Evolutionary conservation across 1,140 invertebrate genomes (phyloP), one percentile per base, ranked within the genome.

Genomic region (Teleopsis dalmanni): DNA sequence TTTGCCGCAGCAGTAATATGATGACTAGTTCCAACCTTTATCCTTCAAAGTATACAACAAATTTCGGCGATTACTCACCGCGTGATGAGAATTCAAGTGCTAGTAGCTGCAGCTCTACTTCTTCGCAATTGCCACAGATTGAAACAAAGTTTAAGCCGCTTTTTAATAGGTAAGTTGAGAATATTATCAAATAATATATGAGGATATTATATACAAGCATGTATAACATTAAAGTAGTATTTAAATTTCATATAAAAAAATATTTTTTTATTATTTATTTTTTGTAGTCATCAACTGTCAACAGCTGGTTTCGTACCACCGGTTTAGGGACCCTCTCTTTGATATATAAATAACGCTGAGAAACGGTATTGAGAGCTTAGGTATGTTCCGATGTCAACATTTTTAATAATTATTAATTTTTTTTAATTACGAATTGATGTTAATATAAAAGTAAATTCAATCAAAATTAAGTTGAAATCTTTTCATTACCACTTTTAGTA

Each of bases 131-230:
- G 22, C 64, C 56, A 13, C 45, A 53, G 4, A 51, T 52, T 13
- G 59, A 61, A 51, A 26, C 45, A 53, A 29, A 50, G 16, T 91
- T 90, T 65, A 89, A 89, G 71, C 87, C 87, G 42, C 87, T 90
- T 71, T 91, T 88, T 69, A 91, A 90, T 76, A 88, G 85, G 87
- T 51, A 18, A 47, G 49, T 46, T 19, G 19, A 3, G 35, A 10
- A 14, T 4, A 3, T 10, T n/a, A 14, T 6, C 2, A 13, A 13
- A 23, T 23, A 10, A 13, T 19, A 7, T 23, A 13, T 10, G 11
- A 22, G 21, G 26, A 34, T 34, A 14, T 34, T 29, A 31, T 31
- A 16, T 29, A 2, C n/a, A n/a, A n/a, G n/a, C n/a, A n/a, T n/a
- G n/a, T n/a, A n/a, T n/a, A n/a, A n/a, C n/a, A n/a, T n/a, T n/a